Percentiles rank a stretch among this genome's conserved stretches.
These are phyloP conservation scores for Drosophila atroscutellata DNA, from an alignment of 2,888 invertebrate genomes.

Conservation along the genomic window DNA sequence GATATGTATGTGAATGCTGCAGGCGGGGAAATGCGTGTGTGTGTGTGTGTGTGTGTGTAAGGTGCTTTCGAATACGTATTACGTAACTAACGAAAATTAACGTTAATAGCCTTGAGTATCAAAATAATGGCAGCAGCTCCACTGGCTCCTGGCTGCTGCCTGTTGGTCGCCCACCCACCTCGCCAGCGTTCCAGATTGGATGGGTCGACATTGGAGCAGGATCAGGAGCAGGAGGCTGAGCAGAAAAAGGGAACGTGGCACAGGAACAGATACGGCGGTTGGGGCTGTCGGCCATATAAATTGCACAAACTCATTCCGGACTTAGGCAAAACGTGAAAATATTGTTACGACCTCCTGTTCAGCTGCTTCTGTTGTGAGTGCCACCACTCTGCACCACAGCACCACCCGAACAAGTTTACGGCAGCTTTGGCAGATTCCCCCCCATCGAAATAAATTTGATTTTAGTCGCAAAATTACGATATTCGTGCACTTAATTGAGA, in stretches of 20 bases:
- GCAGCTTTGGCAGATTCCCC: slow-evolving; percentile 36
- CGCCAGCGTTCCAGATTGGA: slow-evolving; percentile 41
- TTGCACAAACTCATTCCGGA: slow-evolving; percentile 77
- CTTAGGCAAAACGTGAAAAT: slow-evolving; percentile 82
- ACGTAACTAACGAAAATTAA: slow-evolving; percentile 82
- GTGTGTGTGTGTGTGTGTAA: slow-evolving; percentile 47
- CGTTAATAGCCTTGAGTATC: slow-evolving; percentile 79
- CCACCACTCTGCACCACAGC: background rate
- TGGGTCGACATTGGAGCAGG: slow-evolving; percentile 24
- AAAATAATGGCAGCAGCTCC: slow-evolving; percentile 70
- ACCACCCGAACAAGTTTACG: background rate
- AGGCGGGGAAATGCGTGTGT: slow-evolving; percentile 3
- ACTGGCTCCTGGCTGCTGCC: slow-evolving; percentile 34
- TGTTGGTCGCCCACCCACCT: slow-evolving; percentile 47
- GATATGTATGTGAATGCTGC: slow-evolving; percentile 40
- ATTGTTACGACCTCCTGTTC: slow-evolving; percentile 78
- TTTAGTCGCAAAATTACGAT: slow-evolving; percentile 75
- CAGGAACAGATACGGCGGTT: slow-evolving; percentile 21
- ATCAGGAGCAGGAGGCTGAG: slow-evolving; percentile 3
- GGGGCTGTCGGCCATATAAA: slow-evolving; percentile 60
- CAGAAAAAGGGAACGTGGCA: slow-evolving; percentile 15
- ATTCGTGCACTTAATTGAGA: slow-evolving; percentile 68
- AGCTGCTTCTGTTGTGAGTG: slow-evolving; percentile 11
- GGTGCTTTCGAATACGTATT: slow-evolving; percentile 79
- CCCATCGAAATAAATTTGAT: slow-evolving; percentile 73